These are phyloP conservation scores for Phasianus colchicus DNA, from an alignment of 2,113 vertebrate genomes.

Conservation along the genomic window DNA sequence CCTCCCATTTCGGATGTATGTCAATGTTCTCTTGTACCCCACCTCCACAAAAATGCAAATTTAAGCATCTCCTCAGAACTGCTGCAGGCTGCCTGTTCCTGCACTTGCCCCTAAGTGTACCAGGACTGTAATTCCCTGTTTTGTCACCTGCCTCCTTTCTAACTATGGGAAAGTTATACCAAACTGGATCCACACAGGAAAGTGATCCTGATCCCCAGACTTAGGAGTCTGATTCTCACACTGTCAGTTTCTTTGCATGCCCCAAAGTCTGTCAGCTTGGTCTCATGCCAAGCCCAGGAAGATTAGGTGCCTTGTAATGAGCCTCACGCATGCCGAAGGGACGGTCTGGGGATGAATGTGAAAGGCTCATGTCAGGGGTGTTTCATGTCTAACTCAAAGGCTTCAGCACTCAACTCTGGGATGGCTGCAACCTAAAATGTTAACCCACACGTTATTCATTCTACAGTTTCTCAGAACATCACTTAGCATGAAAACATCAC, in stretches of 20 bases:
- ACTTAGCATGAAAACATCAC: neutral
- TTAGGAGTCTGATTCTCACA: constrained; percentile 13
- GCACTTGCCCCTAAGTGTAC: neutral
- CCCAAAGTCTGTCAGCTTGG: neutral
- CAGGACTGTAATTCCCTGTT: neutral
- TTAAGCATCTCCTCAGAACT: neutral
- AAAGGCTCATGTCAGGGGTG: neutral
- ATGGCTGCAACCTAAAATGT: neutral
- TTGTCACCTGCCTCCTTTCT: neutral
- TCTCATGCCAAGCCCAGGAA: constrained; percentile 33
- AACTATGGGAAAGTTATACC: neutral
- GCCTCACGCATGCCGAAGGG: neutral
- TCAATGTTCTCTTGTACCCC: neutral
- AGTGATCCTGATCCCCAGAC: neutral
- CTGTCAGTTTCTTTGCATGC: neutral
- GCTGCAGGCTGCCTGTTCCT: neutral
- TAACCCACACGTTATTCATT: constrained; percentile 7
- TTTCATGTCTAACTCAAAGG: constrained; percentile 46
- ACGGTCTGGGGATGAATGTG: neutral
- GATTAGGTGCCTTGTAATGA: constrained; percentile 39
- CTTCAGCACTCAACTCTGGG: neutral
- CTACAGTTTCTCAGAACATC: neutral
- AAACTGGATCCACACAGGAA: neutral
- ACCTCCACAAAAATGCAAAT: neutral
- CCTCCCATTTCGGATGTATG: neutral